Evolutionary conservation across 2,113 vertebrate species (phyloP), one percentile per base, ranked within the genome.

Genomic region (Phoxinus phoxinus): DNA sequence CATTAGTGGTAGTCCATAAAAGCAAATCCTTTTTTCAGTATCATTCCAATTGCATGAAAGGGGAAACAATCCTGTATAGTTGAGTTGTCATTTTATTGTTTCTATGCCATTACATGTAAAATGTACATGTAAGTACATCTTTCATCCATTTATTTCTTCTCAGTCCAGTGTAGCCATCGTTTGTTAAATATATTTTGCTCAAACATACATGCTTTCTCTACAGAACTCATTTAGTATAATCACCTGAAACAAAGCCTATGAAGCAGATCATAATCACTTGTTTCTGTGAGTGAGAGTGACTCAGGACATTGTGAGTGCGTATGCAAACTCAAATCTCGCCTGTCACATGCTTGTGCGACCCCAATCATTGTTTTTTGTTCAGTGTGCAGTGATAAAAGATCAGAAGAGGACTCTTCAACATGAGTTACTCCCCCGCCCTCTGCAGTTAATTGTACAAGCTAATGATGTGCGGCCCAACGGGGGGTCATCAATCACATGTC

Each of bases 231-330:
- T 74, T n/a, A 61, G 76, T 58, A 51, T 69, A 77, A 83, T 44
- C 79, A 82, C 23, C 37, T 61, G 71, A 82, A 75, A 82, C 56
- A 76, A n/a, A 67, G 41, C 25, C 53, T 69, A 30, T 12, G 90
- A 89, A 91, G 90, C 91, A 90, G 89, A 89, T 93, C 46, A 93
- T 94, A 93, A 88, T 44, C 83, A 89, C 86, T 91, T 93, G 92
- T 90, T 92, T 87, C 87, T 79, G 86, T 90, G 86, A 89, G 79
- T 67, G 87, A 35, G 85, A 89, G 87, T 87, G 71, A 90, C 87
- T 86, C 35, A 30, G 51, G 41, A 46, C 27, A 30, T 25, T 74
- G 51, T 30, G 11, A 46, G 80, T 46, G 21, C 30, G 15, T 35
- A 72, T 81, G 69, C 9, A 6, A 56, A 85, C 41, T 73, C 27